Evolutionary conservation across 2,113 vertebrate genomes (phyloP), one percentile per base, ranked within the genome.

Genomic region (Thamnophis sirtalis): DNA sequence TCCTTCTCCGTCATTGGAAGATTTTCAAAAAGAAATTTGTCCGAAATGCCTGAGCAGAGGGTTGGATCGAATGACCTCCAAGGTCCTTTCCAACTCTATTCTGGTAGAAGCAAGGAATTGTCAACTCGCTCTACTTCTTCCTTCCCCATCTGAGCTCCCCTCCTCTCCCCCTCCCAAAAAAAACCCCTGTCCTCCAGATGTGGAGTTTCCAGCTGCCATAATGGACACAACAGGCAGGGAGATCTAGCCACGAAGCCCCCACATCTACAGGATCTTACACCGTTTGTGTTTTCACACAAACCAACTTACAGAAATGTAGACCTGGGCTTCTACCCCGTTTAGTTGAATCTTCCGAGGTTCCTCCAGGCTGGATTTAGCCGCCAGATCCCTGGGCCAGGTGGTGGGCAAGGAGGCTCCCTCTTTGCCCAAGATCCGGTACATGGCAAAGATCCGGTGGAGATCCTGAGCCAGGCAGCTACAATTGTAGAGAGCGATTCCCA

Each of bases 391-490:
- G 0, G 98, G 98, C 98, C 98, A 98, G 89, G 95, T 96, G 0
- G 86, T 92, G 0, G 98, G 98, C 22, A 98, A 91, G 51, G 97
- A 95, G 22, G 91, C 91, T 15, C 96, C 96, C n/a, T 92, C 93
- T 4, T 85, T 73, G 0, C 97, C 97, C 9, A 98, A 48, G 87
- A 93, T 93, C 96, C 96, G 97, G 96, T 98, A 98, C 28, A 97
- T 94, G 43, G 94, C 95, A 51, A 98, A 98, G 93, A 98, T 96
- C 51, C 97, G 95, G 43, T 86, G 93, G 8, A 97, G 97, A 19
- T 98, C 98, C 90, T 96, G 95, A 15, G 98, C 97, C 93, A 98
- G 91, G 89, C 98, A 98, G 96, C 97, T 97, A 95, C 98, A 98
- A 96, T 98, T 97, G 94, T 98, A 97, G 50, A 98, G 92, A 0